Conservation (phyloP, 2,113 vertebrate genomes). For the Pimephales promelas region DNA sequence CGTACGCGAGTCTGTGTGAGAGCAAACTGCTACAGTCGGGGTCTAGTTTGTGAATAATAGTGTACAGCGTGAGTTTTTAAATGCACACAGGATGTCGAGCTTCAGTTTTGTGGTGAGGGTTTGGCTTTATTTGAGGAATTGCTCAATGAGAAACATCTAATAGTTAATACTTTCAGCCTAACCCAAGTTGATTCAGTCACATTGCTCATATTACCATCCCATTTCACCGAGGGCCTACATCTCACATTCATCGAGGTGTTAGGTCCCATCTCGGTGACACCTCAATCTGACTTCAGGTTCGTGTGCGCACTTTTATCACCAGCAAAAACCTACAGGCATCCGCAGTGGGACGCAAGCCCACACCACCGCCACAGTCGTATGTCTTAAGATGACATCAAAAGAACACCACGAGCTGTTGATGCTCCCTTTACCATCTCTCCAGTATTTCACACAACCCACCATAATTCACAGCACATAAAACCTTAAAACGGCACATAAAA, state of each 20-base stretch:
- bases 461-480: slow-evolving; percentile 82
- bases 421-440: slow-evolving; percentile 58
- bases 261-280: neutral
- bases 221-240: neutral
- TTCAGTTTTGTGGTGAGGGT: neutral
- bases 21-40: neutral
- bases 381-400: slow-evolving; percentile 69
- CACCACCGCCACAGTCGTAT: slow-evolving; percentile 63
- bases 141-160: neutral
- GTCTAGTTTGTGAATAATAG: neutral
- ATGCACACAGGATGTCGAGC: neutral
- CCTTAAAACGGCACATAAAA: slow-evolving; percentile 84
- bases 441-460: slow-evolving; percentile 70
- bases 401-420: slow-evolving; percentile 59
- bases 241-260: neutral
- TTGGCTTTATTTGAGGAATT: neutral
- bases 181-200: neutral
- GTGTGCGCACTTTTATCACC: slow-evolving; percentile 43
- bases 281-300: slow-evolving; percentile 20
- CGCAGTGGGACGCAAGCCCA: slow-evolving; percentile 64
- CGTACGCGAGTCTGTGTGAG: neutral
- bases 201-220: neutral
- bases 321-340: slow-evolving; percentile 57
- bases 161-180: neutral
- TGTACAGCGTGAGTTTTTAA: neutral